Evolutionary conservation across 2,888 invertebrate genomes (phyloP), one percentile per base, ranked within the genome.

Genomic region (Ennomos fuscantarius): DNA sequence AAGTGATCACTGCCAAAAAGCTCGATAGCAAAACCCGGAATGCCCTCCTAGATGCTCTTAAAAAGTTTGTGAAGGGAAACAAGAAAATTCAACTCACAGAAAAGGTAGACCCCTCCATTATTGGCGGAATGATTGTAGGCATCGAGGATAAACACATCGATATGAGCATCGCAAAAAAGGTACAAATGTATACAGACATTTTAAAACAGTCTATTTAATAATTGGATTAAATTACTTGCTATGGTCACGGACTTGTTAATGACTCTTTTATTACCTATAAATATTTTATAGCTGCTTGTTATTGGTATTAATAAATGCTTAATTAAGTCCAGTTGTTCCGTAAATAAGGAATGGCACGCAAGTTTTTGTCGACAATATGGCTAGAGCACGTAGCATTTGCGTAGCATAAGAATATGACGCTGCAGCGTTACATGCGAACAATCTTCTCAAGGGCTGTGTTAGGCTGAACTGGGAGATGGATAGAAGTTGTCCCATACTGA

Each of bases 101-200:
- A 65, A 87, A 77, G 73, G 78, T 89, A 0, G 81, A 87, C 47
- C 62, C 79, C 0, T 75, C 78, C 1, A 79, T 87, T 3, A 82
- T 90, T 8, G 90, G 90, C 6, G 90, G 89, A 0, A 79, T 89
- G 71, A 78, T 89, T 15, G 82, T 90, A 0, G 87, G 87, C 8
- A 68, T 90, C 31, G 89, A 89, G 66, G 87, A 89, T 49, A 88
- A 87, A 63, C 86, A 87, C 47, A 81, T 90, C 31, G 89, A 89
- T 62, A 74, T 90, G 78, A 87, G 87, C 55, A 85, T 89, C 49
- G 69, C 78, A 0, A 80, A 73, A 37, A 87, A 82, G 70, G 72
- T 89, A 13, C 78, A 81, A 67, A 76, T 82, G 76, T 90, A 89
- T 57, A 82, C 85, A 1, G 82, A 85, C 47, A 70, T 88, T 57